Base-by-base conservation (phyloP, 2,888 invertebrate species). In the Antheraea yamamai region DNA sequence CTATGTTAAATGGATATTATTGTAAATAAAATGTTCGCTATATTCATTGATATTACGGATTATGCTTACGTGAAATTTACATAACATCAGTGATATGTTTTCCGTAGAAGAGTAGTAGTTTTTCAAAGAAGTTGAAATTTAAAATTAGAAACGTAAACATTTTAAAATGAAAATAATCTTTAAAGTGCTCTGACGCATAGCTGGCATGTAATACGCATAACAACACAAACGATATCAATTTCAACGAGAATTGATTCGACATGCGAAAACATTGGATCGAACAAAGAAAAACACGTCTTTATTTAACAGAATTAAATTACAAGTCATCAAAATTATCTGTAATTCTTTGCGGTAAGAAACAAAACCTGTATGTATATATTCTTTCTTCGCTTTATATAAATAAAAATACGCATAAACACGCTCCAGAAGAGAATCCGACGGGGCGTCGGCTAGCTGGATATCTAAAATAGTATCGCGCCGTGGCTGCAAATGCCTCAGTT, bases 381-480 rank as follows among this genome's bases (percentile, higher is more conserved):
- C 10, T 39, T 16, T 47, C 76, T 20, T 35, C 52, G 35, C 76
- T 18, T 75, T 26, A 68, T 51, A 73, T 78, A 58, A 52, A 73
- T 73, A 75, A 73, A 70, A 73, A 68, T 73, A 75, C 39, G 26
- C n/a, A 77, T 78, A 75, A 81, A 82, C 79, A 78, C 75, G 80
- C 79, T 83, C 82, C 81, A 81, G 79, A 81, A 77, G 74, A 51
- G 73, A 68, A 77, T 76, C 74, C 71, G 74, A 71, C 72, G 75
- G 71, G 73, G 74, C 75, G 73, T 79, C 77, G 75, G 81, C 78
- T 75, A 78, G 75, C 77, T 77, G 79, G 77, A 78, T 77, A 80
- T 83, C 87, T 83, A 88, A 89, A 90, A 88, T 85, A 84, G 86
- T 83, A 78, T 78, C 16, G 71, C 78, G 70, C 74, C 79, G 77